Percentiles rank a stretch among this genome's conserved stretches.
These are phyloP conservation scores for Lasioglossum villosulum DNA, from an alignment of 2,888 invertebrate species.

Conservation along the genomic window DNA sequence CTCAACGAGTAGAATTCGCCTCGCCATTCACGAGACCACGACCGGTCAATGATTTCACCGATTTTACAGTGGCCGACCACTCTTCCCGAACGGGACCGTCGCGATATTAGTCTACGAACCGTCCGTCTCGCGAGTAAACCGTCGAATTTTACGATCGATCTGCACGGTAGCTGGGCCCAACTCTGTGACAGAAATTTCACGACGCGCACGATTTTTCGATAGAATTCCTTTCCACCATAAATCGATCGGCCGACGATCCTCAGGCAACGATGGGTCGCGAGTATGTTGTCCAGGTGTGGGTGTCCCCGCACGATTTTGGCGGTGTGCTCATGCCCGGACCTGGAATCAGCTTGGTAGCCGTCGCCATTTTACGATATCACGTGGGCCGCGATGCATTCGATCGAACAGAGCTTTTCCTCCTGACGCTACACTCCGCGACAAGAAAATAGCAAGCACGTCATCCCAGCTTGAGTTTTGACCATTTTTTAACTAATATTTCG, in stretches of 20 bases:
- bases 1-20: constrained; percentile 51
- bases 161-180: constrained; percentile 47
- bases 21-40: constrained; percentile 57
- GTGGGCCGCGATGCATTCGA: constrained; percentile 26
- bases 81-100: constrained; percentile 47
- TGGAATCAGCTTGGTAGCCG: not conserved
- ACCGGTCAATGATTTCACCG: constrained; percentile 72
- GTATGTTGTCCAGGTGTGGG: constrained; percentile 32
- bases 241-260: not conserved
- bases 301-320: constrained; percentile 30
- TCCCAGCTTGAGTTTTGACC: too few relatives aligned
- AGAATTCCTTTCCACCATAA: not conserved
- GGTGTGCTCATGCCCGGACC: not conserved
- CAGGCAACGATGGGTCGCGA: not conserved
- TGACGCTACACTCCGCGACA: not conserved
- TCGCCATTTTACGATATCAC: constrained; percentile 11
- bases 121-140: constrained; percentile 44
- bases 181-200: constrained; percentile 18
- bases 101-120: constrained; percentile 61
- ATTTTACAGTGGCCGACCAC: constrained; percentile 63
- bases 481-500: too few relatives aligned
- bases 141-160: constrained; percentile 53
- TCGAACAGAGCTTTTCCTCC: not conserved
- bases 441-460: not conserved
- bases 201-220: not conserved